Evolutionary conservation across 2,113 vertebrate species (phyloP).

Genomic region (Regulus satrapa): DNA sequence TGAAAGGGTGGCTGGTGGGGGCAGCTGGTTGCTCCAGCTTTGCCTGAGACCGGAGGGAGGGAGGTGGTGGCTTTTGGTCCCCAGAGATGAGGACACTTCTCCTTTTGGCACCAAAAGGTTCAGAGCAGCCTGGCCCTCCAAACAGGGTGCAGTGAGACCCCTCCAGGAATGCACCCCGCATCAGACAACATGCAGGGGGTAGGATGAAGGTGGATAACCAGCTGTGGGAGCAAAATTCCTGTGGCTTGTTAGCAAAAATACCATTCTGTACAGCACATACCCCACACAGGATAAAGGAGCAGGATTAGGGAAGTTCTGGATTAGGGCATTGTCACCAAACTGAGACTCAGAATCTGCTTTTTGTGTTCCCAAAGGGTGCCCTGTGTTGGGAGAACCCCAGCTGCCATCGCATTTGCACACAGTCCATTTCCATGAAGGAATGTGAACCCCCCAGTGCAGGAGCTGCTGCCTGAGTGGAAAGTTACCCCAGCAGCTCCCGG

Average conservation of each 20-base stretch:
- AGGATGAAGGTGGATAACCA: fast-evolving
- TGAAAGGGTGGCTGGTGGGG: fast-evolving
- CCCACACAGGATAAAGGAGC: fast-evolving
- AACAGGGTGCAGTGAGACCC: fast-evolving
- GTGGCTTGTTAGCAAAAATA: not conserved
- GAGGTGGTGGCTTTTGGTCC: not conserved
- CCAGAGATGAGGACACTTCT: not conserved
- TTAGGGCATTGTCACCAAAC: fast-evolving
- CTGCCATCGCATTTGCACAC: fast-evolving
- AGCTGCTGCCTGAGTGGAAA: not conserved
- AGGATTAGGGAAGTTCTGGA: not conserved
- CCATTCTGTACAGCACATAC: fast-evolving
- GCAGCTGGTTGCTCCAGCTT: not conserved
- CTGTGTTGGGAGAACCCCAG: not conserved
- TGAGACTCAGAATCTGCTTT: not conserved
- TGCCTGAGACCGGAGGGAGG: not conserved
- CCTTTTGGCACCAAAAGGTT: fast-evolving
- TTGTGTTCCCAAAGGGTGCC: fast-evolving
- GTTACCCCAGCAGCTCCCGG: not conserved
- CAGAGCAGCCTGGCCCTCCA: fast-evolving
- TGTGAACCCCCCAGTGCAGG: not conserved
- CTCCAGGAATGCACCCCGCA: too few relatives aligned
- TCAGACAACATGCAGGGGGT: fast-evolving
- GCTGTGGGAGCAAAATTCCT: not conserved
- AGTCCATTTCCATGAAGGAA: fast-evolving